A percentile compares a stretch with the other conserved stretches of the same genome.
Conservation (phyloP, 2,888 invertebrate species). For the Pristionchus mayeri region DNA sequence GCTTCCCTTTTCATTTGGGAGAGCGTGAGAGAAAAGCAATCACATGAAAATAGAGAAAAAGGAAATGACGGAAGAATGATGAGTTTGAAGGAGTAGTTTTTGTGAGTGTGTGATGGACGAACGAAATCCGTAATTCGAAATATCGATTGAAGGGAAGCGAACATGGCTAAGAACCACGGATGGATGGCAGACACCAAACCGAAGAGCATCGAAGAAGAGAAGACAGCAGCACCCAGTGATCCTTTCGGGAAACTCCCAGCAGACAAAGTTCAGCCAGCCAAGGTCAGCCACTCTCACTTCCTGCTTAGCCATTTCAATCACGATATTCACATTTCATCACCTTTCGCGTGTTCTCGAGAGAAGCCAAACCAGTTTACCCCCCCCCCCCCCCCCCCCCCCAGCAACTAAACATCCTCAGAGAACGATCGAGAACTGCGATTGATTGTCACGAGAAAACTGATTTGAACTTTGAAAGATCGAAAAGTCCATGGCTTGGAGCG, state of each 20-base stretch:
- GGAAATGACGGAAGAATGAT: no score
- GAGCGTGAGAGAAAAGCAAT: no score
- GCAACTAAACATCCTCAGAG: background rate
- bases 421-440: background rate
- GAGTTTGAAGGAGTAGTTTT: no score
- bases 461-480: background rate
- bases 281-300: background rate
- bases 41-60: no score
- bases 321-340: background rate
- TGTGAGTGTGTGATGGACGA: no score
- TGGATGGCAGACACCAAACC: background rate
- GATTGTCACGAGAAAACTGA: background rate
- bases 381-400: no score
- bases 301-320: background rate
- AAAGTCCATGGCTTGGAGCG: no score
- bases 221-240: background rate
- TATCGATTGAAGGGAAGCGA: background rate
- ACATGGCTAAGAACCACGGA: background rate
- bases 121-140: no score
- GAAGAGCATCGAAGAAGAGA: background rate
- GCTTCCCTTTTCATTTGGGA: no score
- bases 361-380: background rate
- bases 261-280: background rate
- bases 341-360: background rate
- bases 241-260: slow-evolving; percentile 35